Evolutionary conservation across 2,113 vertebrate species (phyloP).

Genomic region (Collichthys lucidus): DNA sequence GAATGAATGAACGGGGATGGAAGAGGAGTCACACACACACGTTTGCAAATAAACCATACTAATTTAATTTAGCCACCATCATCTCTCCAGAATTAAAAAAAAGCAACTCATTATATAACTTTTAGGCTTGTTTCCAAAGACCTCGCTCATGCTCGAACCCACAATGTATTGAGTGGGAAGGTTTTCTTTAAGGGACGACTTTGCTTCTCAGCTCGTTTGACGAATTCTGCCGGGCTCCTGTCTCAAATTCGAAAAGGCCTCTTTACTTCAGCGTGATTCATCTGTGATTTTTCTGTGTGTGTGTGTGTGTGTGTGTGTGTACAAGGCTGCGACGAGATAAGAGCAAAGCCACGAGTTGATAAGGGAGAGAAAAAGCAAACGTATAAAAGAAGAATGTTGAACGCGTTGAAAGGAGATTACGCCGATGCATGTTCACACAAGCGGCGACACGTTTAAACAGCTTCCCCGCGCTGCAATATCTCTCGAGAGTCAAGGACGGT

Average conservation of each 20-base stretch:
- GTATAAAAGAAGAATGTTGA: constrained; percentile 33
- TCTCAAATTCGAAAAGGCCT: constrained; percentile 34
- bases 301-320: constrained; percentile 25
- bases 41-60: constrained; percentile 45
- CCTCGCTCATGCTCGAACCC: constrained; percentile 15
- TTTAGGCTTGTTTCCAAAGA: constrained; percentile 57
- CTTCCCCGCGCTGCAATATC: neutral
- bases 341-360: constrained; percentile 49
- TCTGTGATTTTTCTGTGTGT: constrained; percentile 40
- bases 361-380: constrained; percentile 36
- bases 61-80: constrained; percentile 59
- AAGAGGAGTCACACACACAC: constrained; percentile 12
- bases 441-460: constrained; percentile 29
- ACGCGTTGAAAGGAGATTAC: neutral
- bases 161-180: neutral
- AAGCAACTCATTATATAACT: constrained; percentile 52
- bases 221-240: constrained; percentile 22
- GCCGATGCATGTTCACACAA: constrained; percentile 22
- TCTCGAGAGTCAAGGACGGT: constrained; percentile 11
- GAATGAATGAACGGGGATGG: no score
- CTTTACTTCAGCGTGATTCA: constrained; percentile 40
- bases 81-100: constrained; percentile 59
- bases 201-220: constrained; percentile 16
- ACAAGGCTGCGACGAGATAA: constrained; percentile 51
- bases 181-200: constrained; percentile 36